phyloP scores from a whole-genome alignment of 1,140 invertebrate species.

The Trachelipus rathkii region DNA sequence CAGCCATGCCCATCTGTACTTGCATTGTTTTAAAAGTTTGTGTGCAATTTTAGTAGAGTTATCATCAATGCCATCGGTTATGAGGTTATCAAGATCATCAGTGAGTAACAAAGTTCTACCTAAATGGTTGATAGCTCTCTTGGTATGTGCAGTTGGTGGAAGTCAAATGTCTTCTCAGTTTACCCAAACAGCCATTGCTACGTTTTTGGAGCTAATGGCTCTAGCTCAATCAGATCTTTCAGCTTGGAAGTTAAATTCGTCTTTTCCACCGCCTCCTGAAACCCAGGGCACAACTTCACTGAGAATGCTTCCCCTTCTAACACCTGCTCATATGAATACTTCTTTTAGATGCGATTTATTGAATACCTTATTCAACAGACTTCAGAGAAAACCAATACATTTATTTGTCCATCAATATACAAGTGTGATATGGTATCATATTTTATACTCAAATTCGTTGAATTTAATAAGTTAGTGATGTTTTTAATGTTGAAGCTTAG shows the following conservation, averaged over 20 bases:
- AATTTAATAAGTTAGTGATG: too few species aligned
- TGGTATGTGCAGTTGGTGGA: constrained; percentile 65
- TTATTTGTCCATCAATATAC: too few species aligned
- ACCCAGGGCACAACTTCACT: constrained; percentile 60
- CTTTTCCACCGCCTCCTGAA: constrained; percentile 31
- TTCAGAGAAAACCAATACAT: too few species aligned
- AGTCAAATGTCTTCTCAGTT: constrained; percentile 53
- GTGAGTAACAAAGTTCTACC: constrained; percentile 54
- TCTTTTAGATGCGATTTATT: constrained; percentile 57
- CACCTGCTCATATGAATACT: constrained; percentile 61
- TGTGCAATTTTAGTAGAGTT: neutral
- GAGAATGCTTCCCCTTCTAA: constrained; percentile 61
- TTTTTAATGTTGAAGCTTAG: too few species aligned
- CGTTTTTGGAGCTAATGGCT: constrained; percentile 69
- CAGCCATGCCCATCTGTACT: neutral
- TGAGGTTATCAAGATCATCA: neutral
- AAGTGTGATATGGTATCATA: too few species aligned
- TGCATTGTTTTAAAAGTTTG: neutral
- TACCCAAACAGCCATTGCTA: constrained; percentile 66
- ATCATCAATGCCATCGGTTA: neutral
- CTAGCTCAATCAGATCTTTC: constrained; percentile 51
- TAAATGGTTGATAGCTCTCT: constrained; percentile 68
- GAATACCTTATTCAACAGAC: too few species aligned
- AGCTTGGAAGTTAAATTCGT: constrained; percentile 28
- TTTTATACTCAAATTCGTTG: too few species aligned